phyloP scores from a whole-genome alignment of 92 coral and sea anemone species.

The Hydrozoanthus gracilis region DNA sequence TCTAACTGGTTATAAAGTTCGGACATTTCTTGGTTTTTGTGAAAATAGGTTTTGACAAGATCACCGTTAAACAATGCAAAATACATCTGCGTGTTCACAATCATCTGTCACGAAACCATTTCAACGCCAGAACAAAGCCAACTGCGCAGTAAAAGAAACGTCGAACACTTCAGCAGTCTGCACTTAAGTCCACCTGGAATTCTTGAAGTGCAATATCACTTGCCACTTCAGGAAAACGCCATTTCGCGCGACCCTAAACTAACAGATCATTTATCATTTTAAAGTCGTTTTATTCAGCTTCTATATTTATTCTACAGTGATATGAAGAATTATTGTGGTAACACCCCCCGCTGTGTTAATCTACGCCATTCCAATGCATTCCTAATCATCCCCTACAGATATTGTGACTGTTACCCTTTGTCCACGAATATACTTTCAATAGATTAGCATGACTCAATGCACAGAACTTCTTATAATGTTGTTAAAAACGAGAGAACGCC shows the following conservation, averaged over 20 bases:
- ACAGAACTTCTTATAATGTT: neutral
- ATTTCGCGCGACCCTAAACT: neutral
- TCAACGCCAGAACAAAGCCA: neutral
- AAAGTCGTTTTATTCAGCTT: neutral
- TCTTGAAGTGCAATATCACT: neutral
- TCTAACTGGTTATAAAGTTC: neutral
- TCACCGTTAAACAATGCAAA: neutral
- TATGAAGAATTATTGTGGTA: neutral
- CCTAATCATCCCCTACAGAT: neutral
- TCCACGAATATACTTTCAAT: neutral
- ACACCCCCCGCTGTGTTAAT: neutral
- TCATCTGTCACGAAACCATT: conserved; percentile 25
- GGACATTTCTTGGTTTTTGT: neutral
- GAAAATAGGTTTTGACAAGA: neutral
- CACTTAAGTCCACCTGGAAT: neutral
- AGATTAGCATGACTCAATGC: neutral
- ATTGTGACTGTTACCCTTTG: neutral
- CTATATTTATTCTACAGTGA: neutral
- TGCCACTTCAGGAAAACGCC: too few relatives aligned
- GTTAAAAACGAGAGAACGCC: neutral
- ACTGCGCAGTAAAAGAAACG: neutral
- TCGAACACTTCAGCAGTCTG: neutral
- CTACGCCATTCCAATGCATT: conserved; percentile 29
- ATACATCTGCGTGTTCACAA: conserved; percentile 10
- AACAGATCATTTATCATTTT: conserved; percentile 27